phyloP scores from a whole-genome alignment of 1,140 invertebrate genomes.

The Bombus difficillimus region DNA sequence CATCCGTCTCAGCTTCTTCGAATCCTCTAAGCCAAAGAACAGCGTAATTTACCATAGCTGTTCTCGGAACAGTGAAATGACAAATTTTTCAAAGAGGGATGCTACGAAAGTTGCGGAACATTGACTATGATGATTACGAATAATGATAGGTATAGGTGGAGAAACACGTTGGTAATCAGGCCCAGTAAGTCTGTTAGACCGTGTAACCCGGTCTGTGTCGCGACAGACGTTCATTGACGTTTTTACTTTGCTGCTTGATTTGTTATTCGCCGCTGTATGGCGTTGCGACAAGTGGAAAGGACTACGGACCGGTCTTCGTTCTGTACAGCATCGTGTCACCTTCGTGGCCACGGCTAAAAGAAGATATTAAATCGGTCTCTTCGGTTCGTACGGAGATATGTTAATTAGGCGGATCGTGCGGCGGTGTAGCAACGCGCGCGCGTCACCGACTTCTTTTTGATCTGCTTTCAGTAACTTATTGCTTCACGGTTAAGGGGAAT shows the following conservation, averaged over 20 bases:
- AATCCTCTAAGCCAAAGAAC: too few species aligned
- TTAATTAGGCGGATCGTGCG: constrained; percentile 36
- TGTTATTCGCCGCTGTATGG: constrained; percentile 27
- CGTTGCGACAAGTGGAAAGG: constrained; percentile 28
- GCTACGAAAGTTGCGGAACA: not conserved
- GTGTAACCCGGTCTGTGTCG: constrained; percentile 4
- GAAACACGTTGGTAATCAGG: constrained; percentile 54
- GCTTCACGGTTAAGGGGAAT: constrained; percentile 32
- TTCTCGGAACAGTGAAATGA: not conserved
- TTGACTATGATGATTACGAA: not conserved
- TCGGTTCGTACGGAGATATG: constrained; percentile 37
- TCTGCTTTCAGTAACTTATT: constrained; percentile 28
- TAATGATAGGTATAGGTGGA: constrained; percentile 1
- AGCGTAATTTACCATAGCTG: not conserved
- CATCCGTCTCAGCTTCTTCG: too few species aligned
- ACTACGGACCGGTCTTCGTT: constrained; percentile 8
- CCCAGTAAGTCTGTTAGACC: not conserved
- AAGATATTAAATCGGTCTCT: constrained; percentile 49
- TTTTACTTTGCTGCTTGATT: constrained; percentile 47
- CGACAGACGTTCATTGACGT: constrained; percentile 34
- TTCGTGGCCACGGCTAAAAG: constrained; percentile 15
- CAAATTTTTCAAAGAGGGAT: not conserved
- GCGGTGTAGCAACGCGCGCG: not conserved
- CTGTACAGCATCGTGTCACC: constrained; percentile 24
- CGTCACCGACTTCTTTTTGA: constrained; percentile 28